Evolutionary conservation across 2,113 vertebrate species (phyloP), one percentile per base, ranked within the genome.

Genomic region (Anhinga rufa): DNA sequence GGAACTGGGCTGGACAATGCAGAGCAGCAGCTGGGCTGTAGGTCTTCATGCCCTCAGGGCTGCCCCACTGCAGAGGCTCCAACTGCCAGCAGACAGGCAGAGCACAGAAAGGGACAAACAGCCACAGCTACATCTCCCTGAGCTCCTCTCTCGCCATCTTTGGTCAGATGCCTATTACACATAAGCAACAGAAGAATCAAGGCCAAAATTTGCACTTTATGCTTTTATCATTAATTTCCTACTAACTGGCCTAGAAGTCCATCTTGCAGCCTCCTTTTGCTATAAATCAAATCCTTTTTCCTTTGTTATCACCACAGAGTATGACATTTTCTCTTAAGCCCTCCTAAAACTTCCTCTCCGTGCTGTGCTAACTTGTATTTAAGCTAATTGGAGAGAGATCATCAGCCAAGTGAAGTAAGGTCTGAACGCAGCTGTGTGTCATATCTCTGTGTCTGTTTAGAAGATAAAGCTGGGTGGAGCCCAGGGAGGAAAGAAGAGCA

Each of bases 391-490:
- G 36, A 71, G 17, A 72, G n/a, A 68, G 51, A 79, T 88, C 69
- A 71, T 48, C 86, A 84, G 57, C 25, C 77, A 52, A 17, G 48
- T 65, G 88, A 96, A 92, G 68, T n/a, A 89, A 95, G 42, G 20
- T 83, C 72, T 93, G 58, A 92, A 31, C 38, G 32, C 10, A 68
- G 28, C 62, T 74, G 8, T 85, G 92, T 95, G 90, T 96, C 95
- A 93, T 61, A 55, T 64, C 65, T 82, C 36, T 62, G 55, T 3
- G 4, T 38, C 60, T 76, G 60, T 49, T 75, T 82, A 7, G 12
- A 7, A 92, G 77, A 81, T 57, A 92, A 83, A 81, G 62, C 44
- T 94, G 92, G 96, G 91, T 84, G 96, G 86, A 87, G 72, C 34
- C 19, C 52, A 12, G 60, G 29, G 31, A 92, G 28, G 36, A 68